Conservation (phyloP, 2,888 invertebrate genomes). For the Chrysotoxum bicinctum region DNA sequence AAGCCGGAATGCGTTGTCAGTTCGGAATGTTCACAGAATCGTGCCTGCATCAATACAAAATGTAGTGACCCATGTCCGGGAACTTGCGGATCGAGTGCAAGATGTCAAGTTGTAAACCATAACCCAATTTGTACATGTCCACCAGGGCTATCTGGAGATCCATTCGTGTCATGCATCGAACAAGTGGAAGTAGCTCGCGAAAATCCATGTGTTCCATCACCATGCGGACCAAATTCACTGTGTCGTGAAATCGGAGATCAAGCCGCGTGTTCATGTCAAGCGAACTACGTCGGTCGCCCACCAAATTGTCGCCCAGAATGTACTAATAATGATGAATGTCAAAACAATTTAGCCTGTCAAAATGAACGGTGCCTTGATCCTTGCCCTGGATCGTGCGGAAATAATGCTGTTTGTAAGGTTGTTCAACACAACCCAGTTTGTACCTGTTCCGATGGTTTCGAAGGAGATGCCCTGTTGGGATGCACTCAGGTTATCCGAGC, state of each 20-base stretch:
- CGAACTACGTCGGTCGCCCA: constrained; percentile 91
- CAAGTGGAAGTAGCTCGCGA: constrained; percentile 80
- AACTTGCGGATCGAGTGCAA: constrained; percentile 85
- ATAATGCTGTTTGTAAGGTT: constrained; percentile 91
- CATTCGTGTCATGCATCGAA: constrained; percentile 83
- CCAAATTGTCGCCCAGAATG: constrained; percentile 94
- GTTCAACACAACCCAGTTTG: constrained; percentile 92
- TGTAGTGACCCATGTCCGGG: constrained; percentile 87
- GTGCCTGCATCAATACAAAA: constrained; percentile 85
- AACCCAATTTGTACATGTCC: constrained; percentile 87
- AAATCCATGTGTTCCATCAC: constrained; percentile 90
- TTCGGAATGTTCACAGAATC: constrained; percentile 86
- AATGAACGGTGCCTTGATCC: constrained; percentile 92
- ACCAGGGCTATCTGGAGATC: constrained; percentile 85
- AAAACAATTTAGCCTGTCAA: constrained; percentile 90
- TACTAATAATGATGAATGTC: constrained; percentile 90
- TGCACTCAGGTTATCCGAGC: constrained; percentile 83
- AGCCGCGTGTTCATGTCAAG: constrained; percentile 92
- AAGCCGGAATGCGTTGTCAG: constrained; percentile 86
- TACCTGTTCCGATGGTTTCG: constrained; percentile 91
- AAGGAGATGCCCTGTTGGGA: constrained; percentile 88
- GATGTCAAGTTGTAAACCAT: constrained; percentile 87
- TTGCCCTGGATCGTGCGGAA: constrained; percentile 90
- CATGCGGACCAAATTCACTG: constrained; percentile 92
- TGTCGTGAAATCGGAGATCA: constrained; percentile 90